Base-by-base conservation (phyloP, 2,113 vertebrate species). In the Eulemur macaco region DNA sequence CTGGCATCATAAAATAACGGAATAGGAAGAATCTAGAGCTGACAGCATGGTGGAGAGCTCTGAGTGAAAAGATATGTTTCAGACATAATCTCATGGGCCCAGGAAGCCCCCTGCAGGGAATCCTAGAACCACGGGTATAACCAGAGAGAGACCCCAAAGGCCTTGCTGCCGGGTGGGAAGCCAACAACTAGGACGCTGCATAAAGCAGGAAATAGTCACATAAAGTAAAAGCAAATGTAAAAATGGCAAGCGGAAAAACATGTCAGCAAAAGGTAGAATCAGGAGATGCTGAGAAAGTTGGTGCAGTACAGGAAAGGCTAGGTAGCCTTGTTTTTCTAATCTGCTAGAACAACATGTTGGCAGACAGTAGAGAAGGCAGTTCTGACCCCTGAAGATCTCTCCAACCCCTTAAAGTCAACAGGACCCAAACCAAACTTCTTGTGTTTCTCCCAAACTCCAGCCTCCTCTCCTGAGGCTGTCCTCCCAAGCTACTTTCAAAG, bases 51-150 rank as follows among this genome's bases (percentile, higher is more conserved):
- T 52, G 29, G 31, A 9, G 31, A 37, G 34, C 52, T 78, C 34
- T 77, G 63, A 91, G 56, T 8, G 34, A 78, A 29, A 37, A 14
- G 17, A 54, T 1, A 68, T 34, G 25, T 60, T 54, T 63, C 47
- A 80, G 45, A 50, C 15, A n/a, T 34, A 71, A 89, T 3, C 25
- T 20, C 21, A 34, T 3, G 3, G 20, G 39, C 15, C 42, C 47
- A 81, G 39, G 47, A 83, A 77, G 66, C 7, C 11, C 31, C 6
- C 9, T 14, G 5, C 39, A 66, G 66, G 34, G 31, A 45, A 60
- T 37, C 14, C 37, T 20, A 23, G 74, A 42, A 31, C 2, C 0
- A 15, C 0, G 0, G 11, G 20, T 20, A 3, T 39, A 25, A 47
- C 42, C 21, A 60, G 29, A 45, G 29, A 60, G 20, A 39, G 8